Percentiles rank a stretch among this genome's conserved stretches.
phyloP scores from a whole-genome alignment of 2,113 vertebrate species.

The Syngnathus floridae region DNA sequence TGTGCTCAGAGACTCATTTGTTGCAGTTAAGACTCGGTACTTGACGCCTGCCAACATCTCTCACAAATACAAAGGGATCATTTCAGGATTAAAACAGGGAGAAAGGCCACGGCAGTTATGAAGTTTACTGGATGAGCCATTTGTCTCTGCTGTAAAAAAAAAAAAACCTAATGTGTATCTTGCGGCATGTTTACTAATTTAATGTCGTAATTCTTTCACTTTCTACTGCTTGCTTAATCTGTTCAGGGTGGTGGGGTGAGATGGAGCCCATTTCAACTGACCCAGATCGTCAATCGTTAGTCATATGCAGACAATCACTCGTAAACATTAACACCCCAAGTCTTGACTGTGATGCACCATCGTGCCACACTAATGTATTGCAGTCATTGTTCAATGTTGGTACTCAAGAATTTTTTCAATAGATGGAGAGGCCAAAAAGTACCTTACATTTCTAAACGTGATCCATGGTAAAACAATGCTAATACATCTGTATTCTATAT shows the following conservation, averaged over 20 bases:
- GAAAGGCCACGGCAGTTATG: background rate
- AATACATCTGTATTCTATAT: background rate
- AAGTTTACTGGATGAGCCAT: background rate
- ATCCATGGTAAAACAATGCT: background rate
- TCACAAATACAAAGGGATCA: constrained; percentile 26
- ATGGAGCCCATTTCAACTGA: background rate
- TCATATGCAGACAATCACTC: background rate
- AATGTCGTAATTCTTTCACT: background rate
- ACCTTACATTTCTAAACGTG: background rate
- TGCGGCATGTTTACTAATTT: background rate
- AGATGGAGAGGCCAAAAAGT: background rate
- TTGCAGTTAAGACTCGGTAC: constrained; percentile 37
- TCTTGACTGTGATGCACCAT: background rate
- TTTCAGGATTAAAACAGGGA: constrained; percentile 17
- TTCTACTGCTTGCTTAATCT: background rate
- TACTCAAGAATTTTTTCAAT: background rate
- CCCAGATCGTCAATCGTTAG: background rate
- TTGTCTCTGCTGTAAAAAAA: background rate
- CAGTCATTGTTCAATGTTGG: background rate
- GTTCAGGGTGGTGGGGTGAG: background rate
- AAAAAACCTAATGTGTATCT: background rate
- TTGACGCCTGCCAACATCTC: constrained; percentile 34
- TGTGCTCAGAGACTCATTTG: constrained; percentile 44
- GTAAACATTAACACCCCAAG: too few relatives aligned
- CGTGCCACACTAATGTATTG: background rate